A percentile compares a stretch with the other conserved stretches of the same genome.
phyloP scores from a whole-genome alignment of 2,797 vertebrate genomes.

The Lophius americanus region DNA sequence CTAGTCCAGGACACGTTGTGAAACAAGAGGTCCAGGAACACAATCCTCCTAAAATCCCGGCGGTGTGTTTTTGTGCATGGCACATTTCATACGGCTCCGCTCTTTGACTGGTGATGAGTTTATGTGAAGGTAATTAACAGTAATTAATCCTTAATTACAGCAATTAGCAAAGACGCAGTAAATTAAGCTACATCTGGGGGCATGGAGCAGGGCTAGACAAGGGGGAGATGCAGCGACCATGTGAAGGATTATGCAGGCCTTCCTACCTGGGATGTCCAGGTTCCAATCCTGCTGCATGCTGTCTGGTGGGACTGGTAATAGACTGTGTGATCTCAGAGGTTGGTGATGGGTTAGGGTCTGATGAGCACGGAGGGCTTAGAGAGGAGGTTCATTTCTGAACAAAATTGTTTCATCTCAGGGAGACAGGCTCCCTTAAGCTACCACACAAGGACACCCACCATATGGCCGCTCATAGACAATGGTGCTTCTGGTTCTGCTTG shows the following conservation, averaged over 20 bases:
- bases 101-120: slow-evolving; percentile 99
- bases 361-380: slow-evolving; percentile 45
- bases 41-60: slow-evolving; percentile 70
- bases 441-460: slow-evolving; percentile 77
- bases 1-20: slow-evolving; percentile 63
- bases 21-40: slow-evolving; percentile 74
- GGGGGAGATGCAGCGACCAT: slow-evolving; percentile 80
- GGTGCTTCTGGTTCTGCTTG: slow-evolving; percentile 70
- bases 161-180: slow-evolving; percentile 99
- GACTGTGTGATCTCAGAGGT: slow-evolving; percentile 45
- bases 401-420: slow-evolving; percentile 64
- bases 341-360: slow-evolving; percentile 58
- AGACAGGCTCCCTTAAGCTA: slow-evolving; percentile 77
- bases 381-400: slow-evolving; percentile 61
- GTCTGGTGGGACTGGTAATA: slow-evolving; percentile 38
- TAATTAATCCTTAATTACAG: slow-evolving; percentile 99
- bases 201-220: slow-evolving; percentile 86
- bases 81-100: slow-evolving; percentile 99
- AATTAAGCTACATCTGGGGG: slow-evolving; percentile 99
- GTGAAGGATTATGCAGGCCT: slow-evolving; percentile 87
- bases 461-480: slow-evolving; percentile 75
- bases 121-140: slow-evolving; percentile 99
- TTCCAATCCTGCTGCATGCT: slow-evolving; percentile 22
- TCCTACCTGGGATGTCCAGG: slow-evolving; percentile 78
- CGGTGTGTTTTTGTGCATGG: slow-evolving; percentile 85